Conservation (phyloP, 2,797 vertebrate genomes). For the Ptychobarbus kaznakovi region DNA sequence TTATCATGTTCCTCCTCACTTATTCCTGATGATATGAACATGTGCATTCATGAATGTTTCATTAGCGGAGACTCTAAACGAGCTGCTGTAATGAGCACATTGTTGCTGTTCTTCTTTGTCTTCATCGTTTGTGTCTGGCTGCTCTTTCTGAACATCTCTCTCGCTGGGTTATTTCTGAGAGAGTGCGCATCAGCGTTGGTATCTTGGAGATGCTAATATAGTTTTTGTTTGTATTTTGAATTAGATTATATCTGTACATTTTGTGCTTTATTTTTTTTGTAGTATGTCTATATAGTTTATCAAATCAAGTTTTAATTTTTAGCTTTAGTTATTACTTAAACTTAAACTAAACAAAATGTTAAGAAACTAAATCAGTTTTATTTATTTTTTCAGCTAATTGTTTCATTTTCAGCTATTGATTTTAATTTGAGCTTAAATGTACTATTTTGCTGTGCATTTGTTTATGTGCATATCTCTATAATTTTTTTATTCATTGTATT, state of each 20-base stretch:
- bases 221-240: too few relatives aligned
- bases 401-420: not conserved
- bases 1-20: not conserved
- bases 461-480: not conserved
- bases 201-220: not conserved
- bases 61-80: slow-evolving; percentile 38
- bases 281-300: not conserved
- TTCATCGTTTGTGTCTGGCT: slow-evolving; percentile 7
- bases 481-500: not conserved
- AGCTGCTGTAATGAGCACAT: slow-evolving; percentile 42
- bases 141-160: not conserved
- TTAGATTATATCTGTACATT: too few relatives aligned
- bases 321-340: not conserved
- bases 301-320: not conserved
- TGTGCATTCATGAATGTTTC: slow-evolving; percentile 41
- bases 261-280: too few relatives aligned
- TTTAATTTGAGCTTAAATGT: not conserved
- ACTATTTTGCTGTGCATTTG: not conserved
- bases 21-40: not conserved
- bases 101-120: slow-evolving; percentile 37
- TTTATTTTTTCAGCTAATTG: not conserved
- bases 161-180: not conserved
- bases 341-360: not conserved
- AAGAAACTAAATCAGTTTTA: not conserved
- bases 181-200: not conserved